Evolutionary conservation across 2,888 invertebrate species (phyloP), one percentile per base, ranked within the genome.

Genomic region (Trilocha varians): DNA sequence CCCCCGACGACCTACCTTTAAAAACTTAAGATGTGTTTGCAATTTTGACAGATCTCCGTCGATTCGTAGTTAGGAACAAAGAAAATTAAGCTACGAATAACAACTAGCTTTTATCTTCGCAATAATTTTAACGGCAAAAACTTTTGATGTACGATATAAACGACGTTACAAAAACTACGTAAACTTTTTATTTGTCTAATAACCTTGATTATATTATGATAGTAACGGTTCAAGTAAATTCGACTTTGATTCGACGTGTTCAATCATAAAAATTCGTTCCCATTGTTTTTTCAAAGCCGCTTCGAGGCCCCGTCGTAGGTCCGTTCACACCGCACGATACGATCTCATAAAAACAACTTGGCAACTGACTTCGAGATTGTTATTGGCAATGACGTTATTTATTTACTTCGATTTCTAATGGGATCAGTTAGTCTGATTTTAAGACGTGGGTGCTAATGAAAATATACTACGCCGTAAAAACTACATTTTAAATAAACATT

Each of bases 211-310:
- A 25, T n/a, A 25, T 9, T 5, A 25, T 1, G 18, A 18, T 11
- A 4, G 6, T 9, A 1, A 1, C 6, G 38, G 38, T 34, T 39
- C 39, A 41, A 37, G 34, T 40, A 46, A 47, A 46, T 25, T 18
- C 41, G 36, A 36, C 34, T 37, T 42, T 52, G 45, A 41, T 36
- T 40, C 33, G 39, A 37, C 47, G 44, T 46, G 41, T 42, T 44
- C 42, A 44, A 50, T 56, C 54, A 55, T 59, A 58, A 63, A 62
- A 57, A 36, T 49, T 44, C 45, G 47, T 45, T 52, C 43, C 46
- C 36, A 59, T 64, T 59, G 55, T 58, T 60, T 45, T 52, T 50
- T 41, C 47, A 53, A 54, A 49, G 49, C 47, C 46, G 41, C 47
- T 45, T 16, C 46, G 39, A 39, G 46, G 41, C 47, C 48, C 47